phyloP scores from a whole-genome alignment of 1,140 invertebrate species.

The Drosophila albomicans region DNA sequence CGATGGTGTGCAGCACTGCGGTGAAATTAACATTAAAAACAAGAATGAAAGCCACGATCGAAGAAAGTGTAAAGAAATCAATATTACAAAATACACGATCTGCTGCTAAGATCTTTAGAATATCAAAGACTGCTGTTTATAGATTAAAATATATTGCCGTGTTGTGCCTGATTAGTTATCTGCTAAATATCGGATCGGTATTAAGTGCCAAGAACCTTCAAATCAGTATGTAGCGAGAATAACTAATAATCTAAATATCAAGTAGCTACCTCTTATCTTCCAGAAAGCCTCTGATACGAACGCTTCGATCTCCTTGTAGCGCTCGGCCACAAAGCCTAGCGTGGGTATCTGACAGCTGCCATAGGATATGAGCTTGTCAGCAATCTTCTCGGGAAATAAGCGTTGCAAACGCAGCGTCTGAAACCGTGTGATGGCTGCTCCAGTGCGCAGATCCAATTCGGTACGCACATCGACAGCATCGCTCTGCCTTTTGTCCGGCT shows the following conservation, averaged over 20 bases:
- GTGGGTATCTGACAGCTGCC: slow-evolving; percentile 99
- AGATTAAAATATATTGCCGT: no score
- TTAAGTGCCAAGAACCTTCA: no score
- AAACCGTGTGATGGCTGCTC: slow-evolving; percentile 99
- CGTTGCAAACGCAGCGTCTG: slow-evolving; percentile 96
- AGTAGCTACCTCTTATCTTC: slow-evolving; percentile 90
- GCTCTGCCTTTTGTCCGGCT: slow-evolving; percentile 93
- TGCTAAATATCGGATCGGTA: no score
- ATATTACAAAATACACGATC: no score
- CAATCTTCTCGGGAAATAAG: slow-evolving; percentile 92
- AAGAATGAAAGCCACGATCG: no score
- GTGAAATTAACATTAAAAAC: not conserved
- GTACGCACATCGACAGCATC: slow-evolving; percentile 98
- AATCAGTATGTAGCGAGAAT: no score
- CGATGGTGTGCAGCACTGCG: slow-evolving; percentile 89
- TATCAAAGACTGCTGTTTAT: no score
- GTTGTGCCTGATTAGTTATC: no score
- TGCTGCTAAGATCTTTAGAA: no score
- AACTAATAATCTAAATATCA: not conserved
- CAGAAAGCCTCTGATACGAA: slow-evolving; percentile 97
- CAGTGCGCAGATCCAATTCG: slow-evolving; percentile 98
- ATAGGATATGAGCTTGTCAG: slow-evolving; percentile 96
- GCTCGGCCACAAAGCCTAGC: slow-evolving; percentile 97
- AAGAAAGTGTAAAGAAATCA: no score
- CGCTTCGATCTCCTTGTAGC: slow-evolving; percentile 94